phyloP scores from a whole-genome alignment of 2,888 invertebrate genomes.

The Protodeltote pygarga region DNA sequence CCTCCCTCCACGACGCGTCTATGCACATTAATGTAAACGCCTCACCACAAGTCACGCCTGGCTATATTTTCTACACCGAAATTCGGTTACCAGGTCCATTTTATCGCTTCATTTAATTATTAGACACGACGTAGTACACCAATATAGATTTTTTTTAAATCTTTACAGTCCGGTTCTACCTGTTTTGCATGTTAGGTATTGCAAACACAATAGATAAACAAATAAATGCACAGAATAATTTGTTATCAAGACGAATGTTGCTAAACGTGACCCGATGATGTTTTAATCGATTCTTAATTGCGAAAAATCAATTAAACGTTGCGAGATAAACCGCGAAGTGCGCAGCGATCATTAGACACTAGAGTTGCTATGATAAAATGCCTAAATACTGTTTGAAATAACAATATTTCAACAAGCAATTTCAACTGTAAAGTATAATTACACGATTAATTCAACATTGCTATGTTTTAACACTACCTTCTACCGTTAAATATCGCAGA shows the following conservation, averaged over 20 bases:
- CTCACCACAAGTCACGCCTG: slow-evolving; percentile 65
- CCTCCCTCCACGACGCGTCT: slow-evolving; percentile 48
- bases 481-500: no score
- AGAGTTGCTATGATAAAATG: slow-evolving; percentile 72
- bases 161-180: background rate
- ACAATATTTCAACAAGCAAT: no score
- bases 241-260: slow-evolving; percentile 69
- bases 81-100: slow-evolving; percentile 48
- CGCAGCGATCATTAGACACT: slow-evolving; percentile 63
- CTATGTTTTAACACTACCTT: no score
- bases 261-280: slow-evolving; percentile 76
- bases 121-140: slow-evolving; percentile 8
- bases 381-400: no score
- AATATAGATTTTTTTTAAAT: background rate
- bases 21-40: slow-evolving; percentile 64
- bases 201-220: slow-evolving; percentile 48
- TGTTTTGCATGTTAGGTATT: slow-evolving; percentile 23
- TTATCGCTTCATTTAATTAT: slow-evolving; percentile 36
- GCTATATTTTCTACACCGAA: slow-evolving; percentile 43
- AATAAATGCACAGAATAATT: slow-evolving; percentile 38
- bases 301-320: slow-evolving; percentile 76
- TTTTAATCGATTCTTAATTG: slow-evolving; percentile 85
- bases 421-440: no score
- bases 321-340: slow-evolving; percentile 75
- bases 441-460: no score